Conservation (phyloP, 2,113 vertebrate species). For the Urocolius indicus region DNA sequence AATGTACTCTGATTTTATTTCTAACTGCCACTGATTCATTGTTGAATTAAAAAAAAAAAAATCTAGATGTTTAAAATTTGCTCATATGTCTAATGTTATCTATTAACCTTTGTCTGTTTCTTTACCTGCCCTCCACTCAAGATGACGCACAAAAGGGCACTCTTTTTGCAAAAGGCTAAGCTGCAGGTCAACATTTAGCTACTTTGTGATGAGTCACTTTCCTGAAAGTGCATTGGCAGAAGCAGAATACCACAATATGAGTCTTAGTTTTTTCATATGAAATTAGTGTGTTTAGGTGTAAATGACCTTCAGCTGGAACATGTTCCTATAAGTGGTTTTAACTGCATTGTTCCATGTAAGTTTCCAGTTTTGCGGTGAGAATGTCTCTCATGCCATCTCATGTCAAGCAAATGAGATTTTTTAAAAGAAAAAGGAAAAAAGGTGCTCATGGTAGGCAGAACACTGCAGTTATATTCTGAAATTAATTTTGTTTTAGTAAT, state of each 20-base stretch:
- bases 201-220: background rate
- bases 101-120: background rate
- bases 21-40: background rate
- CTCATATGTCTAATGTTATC: background rate
- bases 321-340: constrained; percentile 56
- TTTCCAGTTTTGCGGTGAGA: constrained; percentile 40
- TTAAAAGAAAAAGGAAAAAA: background rate
- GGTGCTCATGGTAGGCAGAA: constrained; percentile 32
- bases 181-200: background rate
- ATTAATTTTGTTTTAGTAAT: constrained; percentile 51
- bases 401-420: constrained; percentile 34
- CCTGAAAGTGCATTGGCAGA: background rate
- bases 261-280: background rate
- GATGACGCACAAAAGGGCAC: background rate
- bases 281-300: background rate
- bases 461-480: constrained; percentile 46
- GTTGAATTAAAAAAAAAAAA: background rate
- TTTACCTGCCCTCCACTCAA: background rate
- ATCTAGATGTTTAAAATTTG: background rate
- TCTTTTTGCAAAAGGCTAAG: background rate
- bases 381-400: constrained; percentile 51
- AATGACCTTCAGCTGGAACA: constrained; percentile 32
- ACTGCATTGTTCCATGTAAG: constrained; percentile 45
- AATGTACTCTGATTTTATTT: background rate
- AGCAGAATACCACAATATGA: background rate